phyloP scores from a whole-genome alignment of 53 echinoderm and acorn worm species.

The Echinarachnius parma region DNA sequence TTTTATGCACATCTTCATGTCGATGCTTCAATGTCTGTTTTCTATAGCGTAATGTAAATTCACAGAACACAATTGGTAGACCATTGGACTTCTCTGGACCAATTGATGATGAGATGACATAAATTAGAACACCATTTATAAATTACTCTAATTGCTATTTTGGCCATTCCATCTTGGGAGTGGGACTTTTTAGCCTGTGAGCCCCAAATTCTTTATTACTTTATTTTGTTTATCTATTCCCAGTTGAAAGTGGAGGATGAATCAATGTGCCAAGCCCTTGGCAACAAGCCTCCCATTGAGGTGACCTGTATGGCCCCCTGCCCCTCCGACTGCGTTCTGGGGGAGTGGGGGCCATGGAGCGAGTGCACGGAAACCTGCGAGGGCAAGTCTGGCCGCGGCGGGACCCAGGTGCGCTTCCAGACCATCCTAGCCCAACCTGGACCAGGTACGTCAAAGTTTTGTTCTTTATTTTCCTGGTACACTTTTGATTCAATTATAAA shows the following conservation, averaged over 20 bases:
- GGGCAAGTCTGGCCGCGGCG: constrained; percentile 59
- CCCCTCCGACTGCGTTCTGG: constrained; percentile 85
- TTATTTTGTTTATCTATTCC: too few relatives aligned
- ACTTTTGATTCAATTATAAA: too few relatives aligned
- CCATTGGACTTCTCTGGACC: too few relatives aligned
- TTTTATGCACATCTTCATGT: too few relatives aligned
- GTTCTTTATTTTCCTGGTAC: too few relatives aligned
- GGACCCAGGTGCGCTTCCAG: constrained; percentile 56
- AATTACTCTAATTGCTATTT: too few relatives aligned
- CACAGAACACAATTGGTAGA: too few relatives aligned
- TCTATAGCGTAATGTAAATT: too few relatives aligned
- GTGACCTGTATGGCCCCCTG: constrained; percentile 72
- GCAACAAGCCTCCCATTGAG: constrained; percentile 51
- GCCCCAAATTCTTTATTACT: neutral
- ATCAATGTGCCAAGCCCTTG: constrained; percentile 50
- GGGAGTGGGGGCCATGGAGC: constrained; percentile 80
- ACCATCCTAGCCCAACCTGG: constrained; percentile 65
- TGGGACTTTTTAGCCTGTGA: neutral
- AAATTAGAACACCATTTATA: too few relatives aligned
- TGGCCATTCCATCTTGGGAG: too few relatives aligned
- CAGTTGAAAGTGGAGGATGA: constrained; percentile 25
- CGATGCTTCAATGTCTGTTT: too few relatives aligned
- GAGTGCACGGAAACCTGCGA: constrained; percentile 73
- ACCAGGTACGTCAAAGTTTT: constrained; percentile 64
- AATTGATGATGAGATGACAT: too few relatives aligned